Base-by-base conservation (phyloP, 2,888 invertebrate species). In the Lepidochitona cinerea region DNA sequence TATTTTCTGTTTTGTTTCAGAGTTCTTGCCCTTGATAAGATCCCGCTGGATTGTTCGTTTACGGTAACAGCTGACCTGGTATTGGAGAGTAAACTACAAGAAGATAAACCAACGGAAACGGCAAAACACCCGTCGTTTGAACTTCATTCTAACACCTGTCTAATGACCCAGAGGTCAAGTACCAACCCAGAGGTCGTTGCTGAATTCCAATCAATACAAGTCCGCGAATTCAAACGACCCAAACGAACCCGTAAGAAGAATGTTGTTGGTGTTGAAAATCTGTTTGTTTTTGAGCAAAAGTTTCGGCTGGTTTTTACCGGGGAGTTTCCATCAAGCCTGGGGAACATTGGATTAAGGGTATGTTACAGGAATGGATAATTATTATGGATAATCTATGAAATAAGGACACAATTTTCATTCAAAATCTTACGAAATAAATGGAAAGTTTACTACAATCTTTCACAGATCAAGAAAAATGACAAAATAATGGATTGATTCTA, bases 231-330 rank as follows among this genome's bases (percentile, higher is more conserved):
- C 59, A 59, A 59, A 32, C 5, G 59, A 23, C 59, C 59, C 26
- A 59, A 59, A 29, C 23, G 59, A 26, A 32, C 59, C 32, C 23
- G 59, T 4, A 59, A 59, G 29, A 14, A 23, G 26, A 26, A 23
- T 1, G 59, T 32, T 14, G 29, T 1, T 4, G 59, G 59, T 14
- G 23, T 26, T 4, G 59, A 59, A 14, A 23, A 59, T 14, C 9
- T 59, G 59, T 59, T 59, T 29, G 59, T 59, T 29, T 59, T 23
- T 26, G 59, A 59, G 32, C 59, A 59, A 32, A 59, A 59, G 59
- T 59, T 59, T 9, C 18, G 59, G 4, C 26, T 59, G 59, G 59
- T 59, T 23, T 59, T 59, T 32, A 59, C 59, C 4, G 32, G 59
- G 29, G 26, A 59, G 5, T 59, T 59, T 14, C 26, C 23, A 1